These are phyloP conservation scores for Leptoteleia sp. DNA, from an alignment of 1,140 invertebrate species.

Conservation along the genomic window DNA sequence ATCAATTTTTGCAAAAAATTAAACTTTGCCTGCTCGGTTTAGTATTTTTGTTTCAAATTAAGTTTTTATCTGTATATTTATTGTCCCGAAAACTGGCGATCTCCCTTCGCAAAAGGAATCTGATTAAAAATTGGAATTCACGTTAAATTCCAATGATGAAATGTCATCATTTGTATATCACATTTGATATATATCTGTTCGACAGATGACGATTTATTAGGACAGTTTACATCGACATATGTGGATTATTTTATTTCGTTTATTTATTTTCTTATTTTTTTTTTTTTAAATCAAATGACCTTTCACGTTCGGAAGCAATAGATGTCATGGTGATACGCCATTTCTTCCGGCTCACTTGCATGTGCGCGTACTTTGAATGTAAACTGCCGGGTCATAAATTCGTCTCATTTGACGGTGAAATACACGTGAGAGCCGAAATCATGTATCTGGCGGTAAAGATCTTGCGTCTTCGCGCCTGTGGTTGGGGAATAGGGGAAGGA, in stretches of 20 bases:
- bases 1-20: no score
- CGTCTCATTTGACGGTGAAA: constrained; percentile 65
- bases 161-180: neutral
- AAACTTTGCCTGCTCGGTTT: no score
- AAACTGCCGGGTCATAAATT: constrained; percentile 59
- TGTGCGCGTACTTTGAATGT: constrained; percentile 55
- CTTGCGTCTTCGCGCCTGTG: constrained; percentile 62
- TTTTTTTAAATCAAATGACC: constrained; percentile 21
- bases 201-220: neutral
- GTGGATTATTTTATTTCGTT: no score
- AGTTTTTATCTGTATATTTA: no score
- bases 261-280: no score
- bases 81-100: no score
- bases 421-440: constrained; percentile 62
- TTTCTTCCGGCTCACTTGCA: constrained; percentile 63
- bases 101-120: no score
- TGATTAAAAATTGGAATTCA: neutral
- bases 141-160: neutral
- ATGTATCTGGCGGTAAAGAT: constrained; percentile 65
- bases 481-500: constrained; percentile 45
- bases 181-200: neutral
- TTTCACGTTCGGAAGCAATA: constrained; percentile 69
- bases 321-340: constrained; percentile 58
- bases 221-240: neutral
- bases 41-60: no score